Percentiles rank a stretch among this genome's conserved stretches.
phyloP scores from a whole-genome alignment of 2,888 invertebrate genomes.

The Cordilura impudica region DNA sequence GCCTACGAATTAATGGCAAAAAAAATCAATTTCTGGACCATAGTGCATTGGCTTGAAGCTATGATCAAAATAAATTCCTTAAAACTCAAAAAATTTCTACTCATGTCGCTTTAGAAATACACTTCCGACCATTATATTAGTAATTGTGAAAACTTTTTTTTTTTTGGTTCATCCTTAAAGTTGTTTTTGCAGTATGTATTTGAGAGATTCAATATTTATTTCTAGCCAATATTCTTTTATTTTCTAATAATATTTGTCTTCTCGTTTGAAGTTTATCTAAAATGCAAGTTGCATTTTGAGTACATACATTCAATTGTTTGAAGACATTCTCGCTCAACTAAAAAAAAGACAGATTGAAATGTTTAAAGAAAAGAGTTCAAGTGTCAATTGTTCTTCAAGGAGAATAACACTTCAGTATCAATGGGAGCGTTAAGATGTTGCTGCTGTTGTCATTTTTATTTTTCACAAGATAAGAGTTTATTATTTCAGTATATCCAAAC shows the following conservation, averaged over 20 bases:
- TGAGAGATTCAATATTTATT: no score
- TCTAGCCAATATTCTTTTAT: background rate
- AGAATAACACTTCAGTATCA: conserved; percentile 31
- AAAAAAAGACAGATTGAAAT: conserved; percentile 5
- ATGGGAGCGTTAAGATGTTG: conserved; percentile 31
- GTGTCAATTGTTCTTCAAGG: conserved; percentile 52
- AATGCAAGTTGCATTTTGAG: conserved; percentile 12
- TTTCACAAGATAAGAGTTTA: conserved; percentile 24
- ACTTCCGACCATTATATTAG: no score
- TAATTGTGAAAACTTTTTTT: no score
- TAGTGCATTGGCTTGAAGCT: no score
- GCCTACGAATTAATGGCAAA: no score
- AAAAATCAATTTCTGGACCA: no score
- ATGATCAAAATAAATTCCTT: no score
- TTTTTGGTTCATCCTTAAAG: no score
- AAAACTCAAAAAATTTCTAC: no score
- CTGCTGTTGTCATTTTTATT: conserved; percentile 43
- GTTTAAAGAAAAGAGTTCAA: conserved; percentile 43
- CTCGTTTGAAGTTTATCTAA: background rate
- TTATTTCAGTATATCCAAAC: background rate
- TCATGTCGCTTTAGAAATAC: no score
- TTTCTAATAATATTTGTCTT: background rate
- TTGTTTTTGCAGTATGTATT: no score
- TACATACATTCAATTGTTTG: background rate
- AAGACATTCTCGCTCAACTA: background rate